Evolutionary conservation across 2,113 vertebrate species (phyloP), one percentile per base, ranked within the genome.

Genomic region (Psephotus haematonotus): DNA sequence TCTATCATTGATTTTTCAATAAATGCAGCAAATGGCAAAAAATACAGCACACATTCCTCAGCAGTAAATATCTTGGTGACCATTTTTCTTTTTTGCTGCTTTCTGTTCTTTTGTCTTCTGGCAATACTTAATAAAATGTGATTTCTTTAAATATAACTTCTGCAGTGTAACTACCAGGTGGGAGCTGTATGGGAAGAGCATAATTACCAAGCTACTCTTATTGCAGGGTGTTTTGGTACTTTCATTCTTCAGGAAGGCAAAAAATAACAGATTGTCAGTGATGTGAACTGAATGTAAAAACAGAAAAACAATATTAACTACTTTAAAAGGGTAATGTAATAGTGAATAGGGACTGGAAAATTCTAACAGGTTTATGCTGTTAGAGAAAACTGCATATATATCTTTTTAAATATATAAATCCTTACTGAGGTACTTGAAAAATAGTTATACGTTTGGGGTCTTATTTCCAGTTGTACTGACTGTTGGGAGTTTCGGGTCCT

Each of bases 1-100:
- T 93, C 91, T 96, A 75, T 84, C 95, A 98, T 97, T 98, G 98
- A 98, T 98, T 98, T 98, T 98, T 97, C 98, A 97, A 95, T 98
- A 97, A 98, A 97, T 95, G 97, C 93, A 91, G 95, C 11, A 96
- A 97, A 96, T 23, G 11, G 93, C 46, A 23, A 94, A 98, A 98
- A 98, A 96, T 95, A 97, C 35, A 94, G 95, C 71, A 25, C 93
- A 77, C 76, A 77, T 95, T 96, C 84, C 91, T 94, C 71, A 91
- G 96, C 95, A 96, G 91, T 98, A 97, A 97, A 97, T 98, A 97
- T 97, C 85, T 80, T 59, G 81, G 92, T 88, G 93, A 92, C 92
- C 88, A 88, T 97, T 98, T 97, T 97, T 97, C 96, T 97, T 97
- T 95, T 86, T 77, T 96, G 93, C 53, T 94, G 49, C 77, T 96